Conservation (phyloP, 2,113 vertebrate species). For the Serinus canaria region DNA sequence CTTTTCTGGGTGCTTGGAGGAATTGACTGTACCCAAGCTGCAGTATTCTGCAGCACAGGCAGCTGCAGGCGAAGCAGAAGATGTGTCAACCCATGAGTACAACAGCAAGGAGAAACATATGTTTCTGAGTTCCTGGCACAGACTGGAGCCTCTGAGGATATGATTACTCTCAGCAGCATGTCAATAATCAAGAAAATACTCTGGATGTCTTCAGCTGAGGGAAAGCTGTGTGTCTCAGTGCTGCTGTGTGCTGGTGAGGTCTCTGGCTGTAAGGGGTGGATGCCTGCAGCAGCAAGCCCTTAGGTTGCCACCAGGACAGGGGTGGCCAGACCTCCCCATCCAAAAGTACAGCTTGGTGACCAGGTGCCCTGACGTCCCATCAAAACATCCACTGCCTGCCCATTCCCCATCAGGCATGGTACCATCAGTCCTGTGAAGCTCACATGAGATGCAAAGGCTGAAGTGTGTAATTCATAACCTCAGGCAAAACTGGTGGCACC, state of each 20-base stretch:
- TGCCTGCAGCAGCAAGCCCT: background rate
- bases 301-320: rapidly evolving
- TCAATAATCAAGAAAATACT: background rate
- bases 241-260: background rate
- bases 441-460: background rate
- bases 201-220: background rate
- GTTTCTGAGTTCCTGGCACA: background rate
- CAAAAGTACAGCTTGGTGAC: background rate
- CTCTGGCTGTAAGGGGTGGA: background rate
- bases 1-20: background rate
- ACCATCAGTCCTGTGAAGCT: background rate
- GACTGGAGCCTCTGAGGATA: background rate
- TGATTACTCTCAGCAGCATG: background rate
- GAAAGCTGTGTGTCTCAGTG: background rate
- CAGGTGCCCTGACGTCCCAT: rapidly evolving
- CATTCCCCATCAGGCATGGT: background rate
- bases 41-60: background rate
- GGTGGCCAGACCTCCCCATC: background rate
- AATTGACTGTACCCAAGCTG: background rate
- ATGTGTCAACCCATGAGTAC: background rate
- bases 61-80: background rate
- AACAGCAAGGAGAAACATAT: background rate
- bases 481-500: background rate
- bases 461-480: background rate
- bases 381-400: background rate